A percentile compares a stretch with the other conserved stretches of the same genome.
Evolutionary conservation across 2,113 vertebrate genomes (phyloP).

Genomic region (Podilymbus podiceps): DNA sequence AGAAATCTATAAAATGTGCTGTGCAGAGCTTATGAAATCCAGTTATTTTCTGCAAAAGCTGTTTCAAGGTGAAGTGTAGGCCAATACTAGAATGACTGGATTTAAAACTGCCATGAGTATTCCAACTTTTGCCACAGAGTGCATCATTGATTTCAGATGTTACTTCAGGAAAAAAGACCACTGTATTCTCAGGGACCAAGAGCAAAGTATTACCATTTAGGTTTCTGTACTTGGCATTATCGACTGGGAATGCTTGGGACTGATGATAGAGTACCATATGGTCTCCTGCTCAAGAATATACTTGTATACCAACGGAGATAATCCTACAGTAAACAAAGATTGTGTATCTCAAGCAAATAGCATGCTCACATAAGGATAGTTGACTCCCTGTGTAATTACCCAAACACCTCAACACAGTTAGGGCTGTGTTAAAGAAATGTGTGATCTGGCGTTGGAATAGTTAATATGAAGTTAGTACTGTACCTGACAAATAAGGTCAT

Average conservation of each 20-base stretch:
- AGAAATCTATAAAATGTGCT: constrained; percentile 16
- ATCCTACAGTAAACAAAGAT: background rate
- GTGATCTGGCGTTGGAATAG: background rate
- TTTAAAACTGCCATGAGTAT: background rate
- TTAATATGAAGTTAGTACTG: background rate
- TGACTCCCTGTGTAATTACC: background rate
- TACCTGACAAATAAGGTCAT: background rate
- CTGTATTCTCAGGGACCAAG: background rate
- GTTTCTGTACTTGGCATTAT: background rate
- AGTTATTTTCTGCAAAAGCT: background rate
- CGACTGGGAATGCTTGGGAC: background rate
- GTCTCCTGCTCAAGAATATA: background rate
- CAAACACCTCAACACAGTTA: background rate
- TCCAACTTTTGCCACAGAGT: background rate
- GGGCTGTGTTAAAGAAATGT: background rate
- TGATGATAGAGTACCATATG: background rate
- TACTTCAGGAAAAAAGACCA: background rate
- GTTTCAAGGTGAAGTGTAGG: background rate
- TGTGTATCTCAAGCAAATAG: background rate
- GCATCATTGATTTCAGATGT: background rate
- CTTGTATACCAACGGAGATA: background rate
- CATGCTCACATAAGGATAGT: background rate
- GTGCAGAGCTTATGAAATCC: background rate
- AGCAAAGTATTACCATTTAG: background rate
- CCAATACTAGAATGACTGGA: background rate